Base-by-base conservation (phyloP, 2,888 invertebrate genomes). In the Caenorhabditis macrosperma region DNA sequence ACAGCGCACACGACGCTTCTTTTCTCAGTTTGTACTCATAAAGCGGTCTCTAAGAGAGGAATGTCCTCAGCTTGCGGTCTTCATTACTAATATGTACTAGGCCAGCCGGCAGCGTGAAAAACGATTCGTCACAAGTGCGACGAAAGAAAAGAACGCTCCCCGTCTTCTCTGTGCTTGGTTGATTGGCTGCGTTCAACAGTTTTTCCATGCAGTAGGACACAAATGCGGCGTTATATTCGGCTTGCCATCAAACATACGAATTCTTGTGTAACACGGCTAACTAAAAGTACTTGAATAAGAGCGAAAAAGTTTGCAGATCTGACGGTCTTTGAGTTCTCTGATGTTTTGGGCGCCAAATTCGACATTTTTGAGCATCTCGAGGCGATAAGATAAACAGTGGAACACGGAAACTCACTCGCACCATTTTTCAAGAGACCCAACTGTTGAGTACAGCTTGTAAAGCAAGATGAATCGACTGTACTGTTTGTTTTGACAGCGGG, bases 401-500 rank as follows among this genome's bases (percentile, higher is more conserved):
- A 26, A 15, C 20, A n/a, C 48, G 22, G 33, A 46, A 61, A 61
- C 52, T 71, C 44, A 68, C 68, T 38, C 68, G 68, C 48, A 59
- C 48, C 59, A 68, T 68, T 38, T 41, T 55, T 28, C 30, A 38
- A 41, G 38, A 54, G 28, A 41, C 4, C 9, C 38, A 50, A 6
- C 10, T 28, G 10, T 52, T 52, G 12, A 57, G 35, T 26, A 46
- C 33, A 59, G 50, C 50, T 20, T 46, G 20, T 17, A n/a, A 50
- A 54, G 66, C 30, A 33, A 46, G 20, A 60, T 26, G 28, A 48
- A 61, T 48, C 35, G 30, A 12, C 22, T 52, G 41, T 35, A 54
- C 28, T 22, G 55, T 17, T 63, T 63, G 61, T 63, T 71, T 71
- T 61, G 71, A 71, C 54, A 38, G 20, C 22, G 35, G 22, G n/a